Percentiles rank a stretch among this genome's conserved stretches.
phyloP scores from a whole-genome alignment of 2,888 invertebrate species.

The Eupithecia subumbrata region DNA sequence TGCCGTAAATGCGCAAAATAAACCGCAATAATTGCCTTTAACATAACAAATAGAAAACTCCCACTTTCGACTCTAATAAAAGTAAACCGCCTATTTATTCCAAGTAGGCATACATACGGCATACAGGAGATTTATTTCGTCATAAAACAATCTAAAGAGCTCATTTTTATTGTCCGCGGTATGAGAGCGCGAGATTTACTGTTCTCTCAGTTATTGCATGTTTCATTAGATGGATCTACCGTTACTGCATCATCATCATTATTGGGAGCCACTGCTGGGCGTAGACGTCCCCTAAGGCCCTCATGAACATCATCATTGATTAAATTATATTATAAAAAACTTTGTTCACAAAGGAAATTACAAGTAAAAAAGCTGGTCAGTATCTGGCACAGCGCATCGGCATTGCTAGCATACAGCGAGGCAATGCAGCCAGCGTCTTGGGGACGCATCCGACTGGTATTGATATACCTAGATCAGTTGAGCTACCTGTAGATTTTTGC shows the following conservation, averaged over 20 bases:
- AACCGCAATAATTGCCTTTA: neutral
- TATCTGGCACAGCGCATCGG: no score
- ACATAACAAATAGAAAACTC: neutral
- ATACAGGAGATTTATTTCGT: conserved; percentile 34
- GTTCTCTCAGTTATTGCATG: conserved; percentile 17
- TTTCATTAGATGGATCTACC: neutral
- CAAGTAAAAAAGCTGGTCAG: no score
- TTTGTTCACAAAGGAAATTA: no score
- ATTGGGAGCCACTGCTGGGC: neutral
- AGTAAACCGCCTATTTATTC: conserved; percentile 28
- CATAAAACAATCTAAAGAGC: conserved; percentile 37
- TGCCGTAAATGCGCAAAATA: neutral
- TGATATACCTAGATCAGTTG: no score
- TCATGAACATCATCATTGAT: no score
- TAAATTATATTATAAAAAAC: no score
- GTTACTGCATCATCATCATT: neutral
- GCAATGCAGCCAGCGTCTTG: no score
- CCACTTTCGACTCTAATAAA: conserved; percentile 10
- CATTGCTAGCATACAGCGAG: no score
- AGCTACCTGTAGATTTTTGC: no score
- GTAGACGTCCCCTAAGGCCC: neutral
- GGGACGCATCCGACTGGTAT: no score
- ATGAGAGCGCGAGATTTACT: conserved; percentile 33
- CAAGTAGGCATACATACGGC: conserved; percentile 23
- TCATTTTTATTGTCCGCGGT: conserved; percentile 32